phyloP scores from a whole-genome alignment of 2,797 vertebrate species.

The Myotis daubentonii region DNA sequence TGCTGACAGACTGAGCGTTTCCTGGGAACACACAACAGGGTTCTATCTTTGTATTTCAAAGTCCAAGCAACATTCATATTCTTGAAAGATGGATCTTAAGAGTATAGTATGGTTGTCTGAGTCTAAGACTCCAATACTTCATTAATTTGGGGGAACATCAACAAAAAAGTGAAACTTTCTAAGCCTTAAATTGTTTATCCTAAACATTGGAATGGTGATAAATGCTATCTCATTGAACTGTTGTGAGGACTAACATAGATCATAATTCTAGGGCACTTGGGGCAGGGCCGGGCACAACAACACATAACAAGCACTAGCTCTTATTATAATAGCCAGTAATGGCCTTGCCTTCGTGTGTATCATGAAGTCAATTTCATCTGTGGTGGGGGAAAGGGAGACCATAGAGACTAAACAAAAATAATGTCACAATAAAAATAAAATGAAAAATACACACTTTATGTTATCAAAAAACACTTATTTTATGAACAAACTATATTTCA shows the following conservation, averaged over 20 bases:
- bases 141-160: neutral
- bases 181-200: neutral
- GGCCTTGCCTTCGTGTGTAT: neutral
- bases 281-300: neutral
- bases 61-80: slow-evolving; percentile 32
- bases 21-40: neutral
- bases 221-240: neutral
- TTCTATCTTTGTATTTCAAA: neutral
- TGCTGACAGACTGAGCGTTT: neutral
- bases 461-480: neutral
- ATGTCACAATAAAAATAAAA: neutral
- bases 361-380: neutral
- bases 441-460: neutral
- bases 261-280: neutral
- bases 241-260: neutral
- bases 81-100: slow-evolving; percentile 2
- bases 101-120: neutral
- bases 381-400: neutral
- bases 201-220: neutral
- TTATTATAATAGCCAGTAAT: neutral
- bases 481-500: neutral
- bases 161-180: neutral
- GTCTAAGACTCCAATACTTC: neutral
- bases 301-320: neutral
- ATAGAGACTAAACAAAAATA: neutral